Conservation (phyloP, 2,113 vertebrate species). For the Parus major region DNA sequence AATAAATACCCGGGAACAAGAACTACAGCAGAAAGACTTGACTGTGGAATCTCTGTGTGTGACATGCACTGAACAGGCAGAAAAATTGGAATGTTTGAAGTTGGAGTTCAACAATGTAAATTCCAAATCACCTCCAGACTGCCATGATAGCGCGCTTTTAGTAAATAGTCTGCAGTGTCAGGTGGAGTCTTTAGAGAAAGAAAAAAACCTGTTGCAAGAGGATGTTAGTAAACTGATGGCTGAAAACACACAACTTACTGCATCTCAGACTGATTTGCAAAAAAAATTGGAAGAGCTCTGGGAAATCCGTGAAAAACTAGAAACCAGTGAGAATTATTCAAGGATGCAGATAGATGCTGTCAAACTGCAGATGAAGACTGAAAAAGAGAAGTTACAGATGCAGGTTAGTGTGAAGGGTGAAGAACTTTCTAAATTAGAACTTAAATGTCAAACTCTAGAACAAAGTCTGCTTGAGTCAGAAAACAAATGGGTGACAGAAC, state of each 20-base stretch:
- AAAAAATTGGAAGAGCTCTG: conserved; percentile 67
- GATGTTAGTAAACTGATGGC: conserved; percentile 60
- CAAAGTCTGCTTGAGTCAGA: conserved; percentile 81
- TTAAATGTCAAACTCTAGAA: conserved; percentile 76
- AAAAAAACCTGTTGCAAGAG: conserved; percentile 70
- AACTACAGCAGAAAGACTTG: conserved; percentile 78
- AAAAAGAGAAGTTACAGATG: conserved; percentile 80
- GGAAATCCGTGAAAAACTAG: conserved; percentile 71
- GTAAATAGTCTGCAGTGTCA: conserved; percentile 62
- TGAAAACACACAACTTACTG: conserved; percentile 74
- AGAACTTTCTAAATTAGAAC: conserved; percentile 76
- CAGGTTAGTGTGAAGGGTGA: conserved; percentile 87
- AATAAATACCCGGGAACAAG: conserved; percentile 67
- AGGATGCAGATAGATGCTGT: conserved; percentile 67
- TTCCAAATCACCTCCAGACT: conserved; percentile 72
- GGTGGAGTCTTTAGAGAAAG: conserved; percentile 57
- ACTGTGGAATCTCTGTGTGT: conserved; percentile 76
- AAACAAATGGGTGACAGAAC: conserved; percentile 79
- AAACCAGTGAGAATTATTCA: conserved; percentile 68
- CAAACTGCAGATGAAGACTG: conserved; percentile 65
- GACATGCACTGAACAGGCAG: conserved; percentile 75
- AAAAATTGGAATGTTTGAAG: conserved; percentile 65
- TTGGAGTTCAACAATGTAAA: conserved; percentile 71
- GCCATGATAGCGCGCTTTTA: neutral
- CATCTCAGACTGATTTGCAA: conserved; percentile 37